Conservation (phyloP, 2,888 invertebrate species). For the Belgica antarctica region DNA sequence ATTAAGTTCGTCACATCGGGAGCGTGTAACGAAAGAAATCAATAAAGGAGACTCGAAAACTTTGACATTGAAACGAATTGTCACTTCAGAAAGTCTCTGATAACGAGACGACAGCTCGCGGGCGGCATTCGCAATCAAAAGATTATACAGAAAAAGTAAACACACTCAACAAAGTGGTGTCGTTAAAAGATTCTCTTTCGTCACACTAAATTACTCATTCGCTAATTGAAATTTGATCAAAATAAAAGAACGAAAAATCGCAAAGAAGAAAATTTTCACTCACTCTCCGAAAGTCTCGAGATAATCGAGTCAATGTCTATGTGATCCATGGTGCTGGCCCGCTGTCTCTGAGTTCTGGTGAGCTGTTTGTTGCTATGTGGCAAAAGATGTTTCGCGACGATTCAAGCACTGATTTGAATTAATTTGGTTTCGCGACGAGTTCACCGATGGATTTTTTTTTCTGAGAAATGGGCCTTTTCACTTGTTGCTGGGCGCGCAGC, state of each 20-base stretch:
- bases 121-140: too few relatives aligned
- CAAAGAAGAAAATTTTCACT: neutral
- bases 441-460: too few relatives aligned
- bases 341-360: neutral
- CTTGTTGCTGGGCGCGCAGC: too few relatives aligned
- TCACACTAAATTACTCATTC: slow-evolving; percentile 42
- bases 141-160: too few relatives aligned
- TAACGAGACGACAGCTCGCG: too few relatives aligned
- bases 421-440: too few relatives aligned
- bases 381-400: too few relatives aligned
- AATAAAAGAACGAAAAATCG: slow-evolving; percentile 4
- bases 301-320: slow-evolving; percentile 41
- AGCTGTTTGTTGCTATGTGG: too few relatives aligned
- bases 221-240: slow-evolving; percentile 31
- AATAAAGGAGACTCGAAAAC: slow-evolving; percentile 35
- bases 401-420: too few relatives aligned
- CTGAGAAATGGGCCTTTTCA: too few relatives aligned
- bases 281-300: slow-evolving; percentile 28
- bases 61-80: slow-evolving; percentile 37
- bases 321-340: slow-evolving; percentile 30
- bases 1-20: neutral
- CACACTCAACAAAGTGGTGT: slow-evolving; percentile 28
- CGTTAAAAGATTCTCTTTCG: slow-evolving; percentile 6
- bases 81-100: too few relatives aligned
- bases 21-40: slow-evolving; percentile 2